Evolutionary conservation across 2,113 vertebrate species (phyloP).

Genomic region (Thamnophis sirtalis): DNA sequence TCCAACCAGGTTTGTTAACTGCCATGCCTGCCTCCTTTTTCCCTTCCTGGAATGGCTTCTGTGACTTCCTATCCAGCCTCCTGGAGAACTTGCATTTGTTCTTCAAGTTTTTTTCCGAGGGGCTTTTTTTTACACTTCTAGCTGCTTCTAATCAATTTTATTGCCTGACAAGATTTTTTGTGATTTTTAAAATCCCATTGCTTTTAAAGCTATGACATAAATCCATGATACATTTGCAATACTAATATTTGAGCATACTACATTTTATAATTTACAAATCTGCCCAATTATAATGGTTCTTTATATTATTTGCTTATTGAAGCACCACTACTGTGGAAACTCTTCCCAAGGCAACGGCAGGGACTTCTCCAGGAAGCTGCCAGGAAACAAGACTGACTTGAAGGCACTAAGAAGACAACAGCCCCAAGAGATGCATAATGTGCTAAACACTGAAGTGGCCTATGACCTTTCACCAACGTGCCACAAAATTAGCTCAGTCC

Average conservation of each 20-base stretch:
- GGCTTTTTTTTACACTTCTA: not conserved
- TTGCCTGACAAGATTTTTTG: not conserved
- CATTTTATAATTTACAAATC: not conserved
- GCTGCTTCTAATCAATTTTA: not conserved
- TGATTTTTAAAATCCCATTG: not conserved
- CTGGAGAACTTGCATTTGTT: not conserved
- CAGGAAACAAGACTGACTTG: not conserved
- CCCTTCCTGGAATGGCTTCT: not conserved
- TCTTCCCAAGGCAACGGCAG: not conserved
- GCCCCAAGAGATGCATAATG: not conserved
- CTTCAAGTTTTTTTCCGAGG: not conserved
- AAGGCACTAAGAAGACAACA: not conserved
- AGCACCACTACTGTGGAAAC: not conserved
- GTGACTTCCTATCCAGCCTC: not conserved
- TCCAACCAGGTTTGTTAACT: not conserved
- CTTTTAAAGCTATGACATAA: not conserved
- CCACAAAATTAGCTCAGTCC: not conserved
- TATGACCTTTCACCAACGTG: not conserved
- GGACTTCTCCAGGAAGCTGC: not conserved
- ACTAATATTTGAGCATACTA: not conserved
- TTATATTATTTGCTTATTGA: not conserved
- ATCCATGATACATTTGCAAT: not conserved
- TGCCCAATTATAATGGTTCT: not conserved
- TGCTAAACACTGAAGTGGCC: not conserved
- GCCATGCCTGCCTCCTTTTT: not conserved